These are phyloP conservation scores for Amorpha juglandis DNA, from an alignment of 2,888 invertebrate species.

Conservation along the genomic window DNA sequence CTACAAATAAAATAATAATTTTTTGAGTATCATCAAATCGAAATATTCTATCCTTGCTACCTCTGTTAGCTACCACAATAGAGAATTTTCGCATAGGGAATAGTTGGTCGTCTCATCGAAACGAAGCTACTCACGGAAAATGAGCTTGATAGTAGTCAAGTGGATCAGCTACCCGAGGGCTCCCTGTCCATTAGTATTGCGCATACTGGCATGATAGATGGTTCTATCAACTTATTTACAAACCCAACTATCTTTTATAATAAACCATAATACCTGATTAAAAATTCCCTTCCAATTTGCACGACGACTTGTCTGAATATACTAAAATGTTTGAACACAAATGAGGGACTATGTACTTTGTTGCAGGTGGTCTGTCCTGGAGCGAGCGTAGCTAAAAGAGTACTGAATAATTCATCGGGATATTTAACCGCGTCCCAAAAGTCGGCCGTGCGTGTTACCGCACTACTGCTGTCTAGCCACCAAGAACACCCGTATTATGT, in stretches of 20 bases:
- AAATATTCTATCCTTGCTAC: too few species aligned
- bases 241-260: background rate
- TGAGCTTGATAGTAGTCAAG: too few species aligned
- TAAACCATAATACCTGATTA: conserved; percentile 39
- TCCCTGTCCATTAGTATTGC: background rate
- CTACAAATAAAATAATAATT: too few species aligned
- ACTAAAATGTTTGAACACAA: conserved; percentile 52
- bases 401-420: conserved; percentile 79
- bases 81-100: too few species aligned
- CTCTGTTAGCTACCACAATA: too few species aligned
- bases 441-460: conserved; percentile 52
- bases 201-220: background rate
- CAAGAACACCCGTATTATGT: conserved; percentile 50
- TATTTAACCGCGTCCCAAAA: conserved; percentile 71
- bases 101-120: too few species aligned
- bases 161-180: too few species aligned
- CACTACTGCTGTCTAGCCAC: conserved; percentile 44
- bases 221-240: background rate
- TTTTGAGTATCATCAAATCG: too few species aligned
- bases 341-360: conserved; percentile 75
- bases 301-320: conserved; percentile 36
- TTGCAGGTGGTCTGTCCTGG: conserved; percentile 74
- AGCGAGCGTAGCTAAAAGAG: conserved; percentile 69
- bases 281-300: conserved; percentile 55
- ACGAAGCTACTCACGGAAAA: too few species aligned